These are phyloP conservation scores for Miniopterus natalensis DNA, from an alignment of 2,113 vertebrate genomes.

Conservation along the genomic window DNA sequence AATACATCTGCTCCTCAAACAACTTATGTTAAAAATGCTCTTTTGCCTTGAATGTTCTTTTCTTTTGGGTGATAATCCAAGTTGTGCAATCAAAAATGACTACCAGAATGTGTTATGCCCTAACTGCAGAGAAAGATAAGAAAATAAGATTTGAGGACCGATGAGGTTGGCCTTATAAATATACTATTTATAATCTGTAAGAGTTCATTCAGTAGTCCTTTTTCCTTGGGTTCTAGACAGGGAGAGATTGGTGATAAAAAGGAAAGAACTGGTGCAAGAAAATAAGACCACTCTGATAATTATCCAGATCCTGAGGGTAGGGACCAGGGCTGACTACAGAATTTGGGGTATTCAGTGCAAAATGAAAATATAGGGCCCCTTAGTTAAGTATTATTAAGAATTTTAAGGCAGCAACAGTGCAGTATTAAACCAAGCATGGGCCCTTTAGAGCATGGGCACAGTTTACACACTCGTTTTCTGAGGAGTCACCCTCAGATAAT, in stretches of 20 bases:
- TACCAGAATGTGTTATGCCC: background rate
- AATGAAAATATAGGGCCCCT: background rate
- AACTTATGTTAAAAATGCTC: constrained; percentile 5
- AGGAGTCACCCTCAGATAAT: background rate
- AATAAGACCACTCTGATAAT: background rate
- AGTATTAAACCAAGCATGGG: background rate
- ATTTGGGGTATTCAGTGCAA: background rate
- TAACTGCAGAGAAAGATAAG: background rate
- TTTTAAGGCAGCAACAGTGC: background rate
- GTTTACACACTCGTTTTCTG: background rate
- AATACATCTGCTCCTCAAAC: background rate
- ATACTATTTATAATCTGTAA: background rate
- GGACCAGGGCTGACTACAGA: background rate
- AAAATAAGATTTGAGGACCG: background rate
- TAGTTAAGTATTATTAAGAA: background rate
- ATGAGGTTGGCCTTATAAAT: background rate
- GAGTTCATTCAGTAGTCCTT: background rate
- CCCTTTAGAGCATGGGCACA: background rate
- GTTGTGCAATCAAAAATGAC: background rate
- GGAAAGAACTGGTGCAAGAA: background rate
- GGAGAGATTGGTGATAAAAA: background rate
- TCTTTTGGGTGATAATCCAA: background rate
- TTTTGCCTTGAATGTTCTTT: constrained; percentile 4
- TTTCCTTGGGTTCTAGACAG: background rate
- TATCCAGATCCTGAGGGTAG: background rate